Conservation (phyloP, 2,888 invertebrate genomes). For the Drosophila borealis region DNA sequence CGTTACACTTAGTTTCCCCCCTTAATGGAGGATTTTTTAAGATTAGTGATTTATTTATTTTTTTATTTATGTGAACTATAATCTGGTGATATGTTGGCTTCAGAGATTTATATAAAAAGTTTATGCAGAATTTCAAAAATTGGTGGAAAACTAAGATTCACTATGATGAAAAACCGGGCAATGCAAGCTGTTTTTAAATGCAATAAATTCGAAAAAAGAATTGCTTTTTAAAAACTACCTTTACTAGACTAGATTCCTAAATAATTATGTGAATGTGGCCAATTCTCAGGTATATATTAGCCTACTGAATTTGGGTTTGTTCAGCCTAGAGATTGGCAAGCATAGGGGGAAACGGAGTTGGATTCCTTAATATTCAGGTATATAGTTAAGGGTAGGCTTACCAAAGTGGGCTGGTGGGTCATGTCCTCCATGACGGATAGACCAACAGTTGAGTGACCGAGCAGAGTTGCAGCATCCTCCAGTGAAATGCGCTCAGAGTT, state of each 20-base stretch:
- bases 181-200: background rate
- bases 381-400: conserved; percentile 70
- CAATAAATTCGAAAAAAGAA: background rate
- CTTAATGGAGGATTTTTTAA: too few species aligned
- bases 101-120: too few species aligned
- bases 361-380: too few species aligned
- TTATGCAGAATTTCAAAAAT: too few species aligned
- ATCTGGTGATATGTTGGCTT: too few species aligned
- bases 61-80: too few species aligned
- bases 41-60: too few species aligned
- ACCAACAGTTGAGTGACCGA: conserved; percentile 86
- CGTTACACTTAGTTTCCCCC: too few species aligned
- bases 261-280: background rate
- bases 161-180: too few species aligned
- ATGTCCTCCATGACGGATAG: conserved; percentile 87
- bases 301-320: background rate
- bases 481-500: conserved; percentile 84
- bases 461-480: conserved; percentile 84
- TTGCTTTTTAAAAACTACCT: background rate
- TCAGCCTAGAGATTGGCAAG: background rate
- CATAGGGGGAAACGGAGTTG: too few species aligned
- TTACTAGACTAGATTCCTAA: background rate
- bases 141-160: too few species aligned
- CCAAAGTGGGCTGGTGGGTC: conserved; percentile 86
- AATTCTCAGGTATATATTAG: background rate